Evolutionary conservation across 2,113 vertebrate species (phyloP).

Genomic region (Rhagologus leucostigma): DNA sequence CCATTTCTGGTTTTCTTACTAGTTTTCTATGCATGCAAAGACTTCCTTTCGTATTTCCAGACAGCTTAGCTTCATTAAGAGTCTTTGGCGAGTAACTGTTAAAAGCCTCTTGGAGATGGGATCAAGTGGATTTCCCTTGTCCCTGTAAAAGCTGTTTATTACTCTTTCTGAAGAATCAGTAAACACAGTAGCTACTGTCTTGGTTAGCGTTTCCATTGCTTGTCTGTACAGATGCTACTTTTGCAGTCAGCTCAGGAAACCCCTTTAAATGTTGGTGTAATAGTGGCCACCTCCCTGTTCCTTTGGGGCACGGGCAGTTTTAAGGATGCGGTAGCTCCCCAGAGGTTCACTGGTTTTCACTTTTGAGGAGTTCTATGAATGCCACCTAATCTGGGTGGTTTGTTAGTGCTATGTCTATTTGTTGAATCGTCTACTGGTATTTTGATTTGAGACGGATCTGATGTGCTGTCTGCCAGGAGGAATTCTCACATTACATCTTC

Average conservation of each 20-base stretch:
- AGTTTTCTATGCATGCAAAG: background rate
- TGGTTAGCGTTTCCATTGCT: background rate
- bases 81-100: background rate
- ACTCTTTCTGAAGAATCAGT: background rate
- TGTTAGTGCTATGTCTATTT: background rate
- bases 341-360: background rate
- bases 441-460: background rate
- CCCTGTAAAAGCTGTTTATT: background rate
- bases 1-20: background rate
- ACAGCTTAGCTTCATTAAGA: background rate
- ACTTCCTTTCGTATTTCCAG: background rate
- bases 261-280: background rate
- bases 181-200: background rate
- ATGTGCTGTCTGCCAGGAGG: background rate
- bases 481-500: background rate
- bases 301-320: background rate
- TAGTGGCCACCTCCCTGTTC: background rate
- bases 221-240: background rate
- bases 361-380: background rate
- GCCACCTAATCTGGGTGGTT: background rate
- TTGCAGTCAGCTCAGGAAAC: background rate
- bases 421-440: background rate
- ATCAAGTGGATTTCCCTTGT: background rate
- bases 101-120: background rate
- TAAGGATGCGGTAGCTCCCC: background rate